phyloP scores from a whole-genome alignment of 2,888 invertebrate species.

The Alentia gelatinosa region DNA sequence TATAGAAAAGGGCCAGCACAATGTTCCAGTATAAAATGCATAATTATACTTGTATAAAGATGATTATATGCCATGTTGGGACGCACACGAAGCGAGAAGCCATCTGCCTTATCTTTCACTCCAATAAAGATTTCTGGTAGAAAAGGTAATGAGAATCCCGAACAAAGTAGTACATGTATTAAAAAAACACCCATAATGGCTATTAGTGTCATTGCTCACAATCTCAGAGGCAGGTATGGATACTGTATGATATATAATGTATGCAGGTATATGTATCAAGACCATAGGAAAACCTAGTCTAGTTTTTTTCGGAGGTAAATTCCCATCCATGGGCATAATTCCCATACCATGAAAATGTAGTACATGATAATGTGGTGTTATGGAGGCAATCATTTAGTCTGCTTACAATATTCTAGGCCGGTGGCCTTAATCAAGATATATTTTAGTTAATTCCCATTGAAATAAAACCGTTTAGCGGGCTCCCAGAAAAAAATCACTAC shows the following conservation, averaged over 20 bases:
- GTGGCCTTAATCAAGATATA: too few species aligned
- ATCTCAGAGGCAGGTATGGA: slow-evolving; percentile 28
- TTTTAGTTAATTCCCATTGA: too few species aligned
- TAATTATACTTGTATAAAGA: background rate
- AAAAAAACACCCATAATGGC: background rate
- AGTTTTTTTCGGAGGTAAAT: background rate
- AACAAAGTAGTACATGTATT: background rate
- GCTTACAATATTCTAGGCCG: background rate
- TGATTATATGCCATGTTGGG: background rate
- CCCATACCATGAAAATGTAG: background rate
- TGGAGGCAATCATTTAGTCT: too few species aligned
- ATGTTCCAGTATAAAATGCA: slow-evolving; percentile 1
- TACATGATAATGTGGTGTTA: background rate
- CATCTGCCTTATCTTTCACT: background rate
- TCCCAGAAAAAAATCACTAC: background rate
- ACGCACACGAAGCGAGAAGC: background rate
- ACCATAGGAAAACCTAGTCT: background rate
- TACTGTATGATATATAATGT: slow-evolving; percentile 12
- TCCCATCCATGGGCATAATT: background rate
- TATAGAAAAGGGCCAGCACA: slow-evolving; percentile 1
- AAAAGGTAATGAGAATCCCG: background rate
- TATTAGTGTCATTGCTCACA: background rate
- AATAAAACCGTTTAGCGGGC: background rate
- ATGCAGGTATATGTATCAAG: background rate
- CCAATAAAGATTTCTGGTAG: background rate